Base-by-base conservation (phyloP, 2,113 vertebrate genomes). In the Melierax canorus region DNA sequence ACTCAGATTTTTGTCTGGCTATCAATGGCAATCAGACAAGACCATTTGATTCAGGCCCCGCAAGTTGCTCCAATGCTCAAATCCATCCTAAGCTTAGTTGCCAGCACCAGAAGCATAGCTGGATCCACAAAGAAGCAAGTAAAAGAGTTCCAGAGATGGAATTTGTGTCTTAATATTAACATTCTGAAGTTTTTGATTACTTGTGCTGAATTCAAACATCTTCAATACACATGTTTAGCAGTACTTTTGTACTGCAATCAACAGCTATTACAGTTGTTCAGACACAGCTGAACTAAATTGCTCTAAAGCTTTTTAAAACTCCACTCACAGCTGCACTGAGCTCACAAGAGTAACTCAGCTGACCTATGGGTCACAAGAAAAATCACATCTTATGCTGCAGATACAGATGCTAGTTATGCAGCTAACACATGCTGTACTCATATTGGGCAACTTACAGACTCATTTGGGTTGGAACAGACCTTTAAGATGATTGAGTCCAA, bases 321-420 rank as follows among this genome's bases (percentile, higher is more conserved):
- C 51, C 23, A 36, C 16, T 56, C 48, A 64, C 72, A 86, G 76
- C 59, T 89, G 43, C 67, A 76, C 20, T 27, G 23, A 91, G 39
- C 67, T 51, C 67, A 79, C 29, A 26, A 12, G 15, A 85, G 48
- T 36, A 76, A 46, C n/a, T 76, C 48, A 39, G 38, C 58, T 46
- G 67, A 86, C 62, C 48, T 30, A 9, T 0, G 0, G 78, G 46
- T 86, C 62, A 72, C 0, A 0, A 78, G 53, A 79, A 72, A 76
- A 76, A 94, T 43, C 26, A 27, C 36, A 56, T 32, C n/a, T 59
- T 21, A 45, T 12, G 8, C 43, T 56, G 45, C 62, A 78, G 53
- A 72, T 46, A 19, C 11, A 81, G 56, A 27, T 55, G 27, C 29
- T 62, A 83, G 21, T 20, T 67, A 41, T 13, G 11, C 18, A 50